Evolutionary conservation across 1,140 invertebrate species (phyloP).

Genomic region (Drosophila equinoxialis): DNA sequence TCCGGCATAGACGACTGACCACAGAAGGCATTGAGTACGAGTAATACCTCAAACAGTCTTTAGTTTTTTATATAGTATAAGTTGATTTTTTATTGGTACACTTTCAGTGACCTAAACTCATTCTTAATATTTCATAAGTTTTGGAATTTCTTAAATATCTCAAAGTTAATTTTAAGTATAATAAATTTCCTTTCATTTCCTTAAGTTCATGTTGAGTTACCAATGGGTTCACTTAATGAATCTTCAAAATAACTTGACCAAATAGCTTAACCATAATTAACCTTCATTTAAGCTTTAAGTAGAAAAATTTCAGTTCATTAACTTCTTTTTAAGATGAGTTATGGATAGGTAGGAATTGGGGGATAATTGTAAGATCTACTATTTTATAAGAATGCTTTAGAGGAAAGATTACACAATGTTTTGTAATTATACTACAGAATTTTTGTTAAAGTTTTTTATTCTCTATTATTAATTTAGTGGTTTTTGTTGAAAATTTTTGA

Average conservation of each 20-base stretch:
- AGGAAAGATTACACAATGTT: too few relatives aligned
- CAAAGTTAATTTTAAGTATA: not conserved
- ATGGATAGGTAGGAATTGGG: not conserved
- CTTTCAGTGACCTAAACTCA: too few relatives aligned
- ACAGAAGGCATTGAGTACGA: too few relatives aligned
- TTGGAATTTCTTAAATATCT: not conserved
- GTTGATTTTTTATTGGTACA: not conserved
- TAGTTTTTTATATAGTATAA: not conserved
- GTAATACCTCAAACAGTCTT: not conserved
- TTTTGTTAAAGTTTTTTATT: too few relatives aligned
- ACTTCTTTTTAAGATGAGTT: not conserved
- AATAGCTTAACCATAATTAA: not conserved
- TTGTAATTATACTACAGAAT: too few relatives aligned
- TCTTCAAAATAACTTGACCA: not conserved
- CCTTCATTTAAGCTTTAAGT: not conserved
- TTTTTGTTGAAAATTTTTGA: too few relatives aligned
- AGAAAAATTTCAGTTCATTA: constrained; percentile 8
- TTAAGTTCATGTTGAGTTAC: not conserved
- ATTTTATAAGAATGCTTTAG: too few relatives aligned
- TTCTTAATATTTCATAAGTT: too few relatives aligned
- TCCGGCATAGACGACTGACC: constrained; percentile 42
- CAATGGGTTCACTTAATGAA: not conserved
- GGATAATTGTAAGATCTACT: not conserved
- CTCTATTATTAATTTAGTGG: too few relatives aligned
- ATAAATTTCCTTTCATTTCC: constrained; percentile 11